These are phyloP conservation scores for Shargacucullia verbasci DNA, from an alignment of 2,888 invertebrate genomes.

Conservation along the genomic window DNA sequence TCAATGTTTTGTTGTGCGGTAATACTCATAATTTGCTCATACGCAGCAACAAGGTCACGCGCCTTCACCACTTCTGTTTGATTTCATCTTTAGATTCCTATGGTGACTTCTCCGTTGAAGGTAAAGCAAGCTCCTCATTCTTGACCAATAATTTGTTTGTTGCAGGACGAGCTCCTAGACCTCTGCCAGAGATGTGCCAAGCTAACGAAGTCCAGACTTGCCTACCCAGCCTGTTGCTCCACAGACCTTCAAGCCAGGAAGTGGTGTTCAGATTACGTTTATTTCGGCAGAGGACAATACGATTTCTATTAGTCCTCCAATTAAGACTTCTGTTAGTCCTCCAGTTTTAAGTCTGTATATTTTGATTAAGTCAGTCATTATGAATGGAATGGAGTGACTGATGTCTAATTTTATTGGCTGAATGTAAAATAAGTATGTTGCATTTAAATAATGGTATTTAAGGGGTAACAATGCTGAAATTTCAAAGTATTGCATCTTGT, in stretches of 20 bases:
- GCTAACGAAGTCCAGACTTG: slow-evolving; percentile 87
- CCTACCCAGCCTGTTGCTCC: slow-evolving; percentile 90
- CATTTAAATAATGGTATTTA: slow-evolving; percentile 37
- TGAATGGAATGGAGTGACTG: too few species aligned
- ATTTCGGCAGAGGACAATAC: slow-evolving; percentile 84
- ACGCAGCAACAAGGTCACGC: too few species aligned
- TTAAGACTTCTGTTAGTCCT: slow-evolving; percentile 14
- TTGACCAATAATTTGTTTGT: slow-evolving; percentile 36
- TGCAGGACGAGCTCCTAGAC: slow-evolving; percentile 86
- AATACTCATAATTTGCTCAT: too few species aligned
- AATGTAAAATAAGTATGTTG: slow-evolving; percentile 23
- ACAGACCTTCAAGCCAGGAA: slow-evolving; percentile 87
- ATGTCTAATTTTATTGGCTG: too few species aligned
- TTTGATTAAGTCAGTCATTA: neutral
- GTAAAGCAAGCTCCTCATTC: neutral
- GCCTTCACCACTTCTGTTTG: too few species aligned
- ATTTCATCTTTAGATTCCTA: too few species aligned
- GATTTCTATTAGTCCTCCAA: slow-evolving; percentile 67
- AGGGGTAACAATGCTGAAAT: too few species aligned
- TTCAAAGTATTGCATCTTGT: too few species aligned
- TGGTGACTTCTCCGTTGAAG: too few species aligned
- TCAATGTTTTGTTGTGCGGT: too few species aligned
- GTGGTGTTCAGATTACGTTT: slow-evolving; percentile 90
- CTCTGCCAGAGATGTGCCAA: slow-evolving; percentile 90
- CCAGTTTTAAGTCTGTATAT: neutral